A percentile compares a stretch with the other conserved stretches of the same genome.
phyloP scores from a whole-genome alignment of 2,888 invertebrate genomes.

The Idaea aversata region DNA sequence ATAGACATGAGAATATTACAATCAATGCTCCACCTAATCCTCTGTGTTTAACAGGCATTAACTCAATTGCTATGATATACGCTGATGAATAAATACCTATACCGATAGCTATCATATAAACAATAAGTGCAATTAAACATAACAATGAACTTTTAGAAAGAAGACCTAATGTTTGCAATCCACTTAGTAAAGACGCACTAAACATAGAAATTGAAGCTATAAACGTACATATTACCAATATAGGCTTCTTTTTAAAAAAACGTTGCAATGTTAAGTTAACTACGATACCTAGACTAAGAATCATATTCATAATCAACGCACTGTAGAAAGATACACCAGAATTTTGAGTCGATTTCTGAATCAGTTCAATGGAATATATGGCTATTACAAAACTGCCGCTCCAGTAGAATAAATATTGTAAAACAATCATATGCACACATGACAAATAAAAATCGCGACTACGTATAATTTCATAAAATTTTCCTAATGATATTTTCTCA shows the following conservation, averaged over 20 bases:
- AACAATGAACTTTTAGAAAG: constrained; percentile 5
- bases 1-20: constrained; percentile 9
- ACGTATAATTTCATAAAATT: constrained; percentile 6
- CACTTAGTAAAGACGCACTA: constrained; percentile 4
- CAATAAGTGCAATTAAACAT: constrained; percentile 7
- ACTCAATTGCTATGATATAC: constrained; percentile 13
- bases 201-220: not conserved
- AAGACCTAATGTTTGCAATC: constrained; percentile 2
- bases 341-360: constrained; percentile 10
- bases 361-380: constrained; percentile 12
- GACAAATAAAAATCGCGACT: constrained; percentile 13
- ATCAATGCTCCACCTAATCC: constrained; percentile 17
- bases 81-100: constrained; percentile 3
- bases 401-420: constrained; percentile 13
- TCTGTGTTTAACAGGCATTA: constrained; percentile 23
- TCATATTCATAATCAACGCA: constrained; percentile 6
- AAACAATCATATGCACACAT: constrained; percentile 8
- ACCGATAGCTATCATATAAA: constrained; percentile 10
- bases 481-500: not conserved
- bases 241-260: not conserved
- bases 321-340: constrained; percentile 6
- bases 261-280: not conserved
- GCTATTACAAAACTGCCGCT: constrained; percentile 10
- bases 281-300: not conserved
- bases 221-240: constrained; percentile 3